Conservation (phyloP, 2,888 invertebrate species). For the Tanypteryx hageni region DNA sequence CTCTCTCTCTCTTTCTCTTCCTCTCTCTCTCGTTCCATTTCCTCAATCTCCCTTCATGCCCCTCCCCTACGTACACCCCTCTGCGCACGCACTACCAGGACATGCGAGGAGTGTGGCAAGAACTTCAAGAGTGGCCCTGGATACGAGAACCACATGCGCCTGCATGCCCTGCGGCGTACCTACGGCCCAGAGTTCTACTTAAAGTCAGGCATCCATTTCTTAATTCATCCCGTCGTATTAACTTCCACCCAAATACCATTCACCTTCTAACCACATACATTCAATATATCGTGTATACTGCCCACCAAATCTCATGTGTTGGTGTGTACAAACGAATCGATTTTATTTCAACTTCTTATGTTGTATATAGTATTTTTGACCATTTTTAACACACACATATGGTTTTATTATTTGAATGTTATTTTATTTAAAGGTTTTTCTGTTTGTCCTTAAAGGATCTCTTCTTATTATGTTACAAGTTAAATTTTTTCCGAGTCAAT, state of each 20-base stretch:
- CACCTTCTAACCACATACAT: too few species aligned
- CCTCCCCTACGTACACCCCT: not conserved
- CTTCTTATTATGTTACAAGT: too few species aligned
- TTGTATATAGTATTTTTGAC: too few species aligned
- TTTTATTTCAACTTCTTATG: too few species aligned
- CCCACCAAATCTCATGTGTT: too few species aligned
- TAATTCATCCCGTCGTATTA: conserved; percentile 25
- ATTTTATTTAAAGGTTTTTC: too few species aligned
- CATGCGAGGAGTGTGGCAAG: conserved; percentile 65
- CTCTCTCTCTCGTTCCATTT: not conserved
- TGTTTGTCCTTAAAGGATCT: too few species aligned
- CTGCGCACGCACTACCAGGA: conserved; percentile 21
- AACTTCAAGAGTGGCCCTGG: conserved; percentile 64
- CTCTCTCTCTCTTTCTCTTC: conserved; percentile 12
- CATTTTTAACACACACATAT: too few species aligned
- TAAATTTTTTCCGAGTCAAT: too few species aligned
- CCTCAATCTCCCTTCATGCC: not conserved
- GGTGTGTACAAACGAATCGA: too few species aligned
- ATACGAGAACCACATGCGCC: conserved; percentile 66
- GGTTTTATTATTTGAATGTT: too few species aligned
- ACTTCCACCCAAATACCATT: not conserved
- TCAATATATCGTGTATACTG: too few species aligned
- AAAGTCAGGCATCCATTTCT: conserved; percentile 63
- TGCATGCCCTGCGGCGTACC: conserved; percentile 65
- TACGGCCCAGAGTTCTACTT: conserved; percentile 63